Evolutionary conservation across 1,140 invertebrate genomes (phyloP).

Genomic region (Caenorhabditis briggsae): DNA sequence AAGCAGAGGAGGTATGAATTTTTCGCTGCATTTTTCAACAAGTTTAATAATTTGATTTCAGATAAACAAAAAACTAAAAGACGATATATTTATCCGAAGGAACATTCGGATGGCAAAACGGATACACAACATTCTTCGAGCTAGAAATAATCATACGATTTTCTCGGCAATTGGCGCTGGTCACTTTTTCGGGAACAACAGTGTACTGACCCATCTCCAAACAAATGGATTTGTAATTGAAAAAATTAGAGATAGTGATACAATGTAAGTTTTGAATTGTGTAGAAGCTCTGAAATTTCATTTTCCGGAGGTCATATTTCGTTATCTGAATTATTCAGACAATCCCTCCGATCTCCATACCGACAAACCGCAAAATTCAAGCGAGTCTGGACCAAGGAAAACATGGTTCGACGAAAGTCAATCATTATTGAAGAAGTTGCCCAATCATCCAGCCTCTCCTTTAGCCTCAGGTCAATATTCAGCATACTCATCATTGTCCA

Average conservation of each 20-base stretch:
- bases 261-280: conserved; percentile 2
- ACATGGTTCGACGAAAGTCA: not conserved
- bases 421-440: conserved; percentile 45
- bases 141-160: not conserved
- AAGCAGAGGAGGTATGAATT: not conserved
- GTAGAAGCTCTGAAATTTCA: too few species aligned
- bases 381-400: conserved; percentile 50
- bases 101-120: conserved; percentile 59
- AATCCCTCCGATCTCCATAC: not conserved
- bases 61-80: conserved; percentile 54
- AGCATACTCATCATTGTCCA: not conserved
- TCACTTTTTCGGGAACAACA: conserved; percentile 58
- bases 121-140: conserved; percentile 31
- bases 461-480: not conserved
- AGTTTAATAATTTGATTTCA: not conserved
- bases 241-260: conserved; percentile 31
- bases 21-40: not conserved
- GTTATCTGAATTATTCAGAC: not conserved
- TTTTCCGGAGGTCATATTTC: too few species aligned
- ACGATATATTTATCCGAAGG: conserved; percentile 55
- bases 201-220: conserved; percentile 42
- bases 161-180: conserved; percentile 61
- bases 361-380: conserved; percentile 55
- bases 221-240: not conserved
- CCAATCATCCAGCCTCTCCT: not conserved